Base-by-base conservation (phyloP, 2,113 vertebrate species). In the Platycercus adscitus region DNA sequence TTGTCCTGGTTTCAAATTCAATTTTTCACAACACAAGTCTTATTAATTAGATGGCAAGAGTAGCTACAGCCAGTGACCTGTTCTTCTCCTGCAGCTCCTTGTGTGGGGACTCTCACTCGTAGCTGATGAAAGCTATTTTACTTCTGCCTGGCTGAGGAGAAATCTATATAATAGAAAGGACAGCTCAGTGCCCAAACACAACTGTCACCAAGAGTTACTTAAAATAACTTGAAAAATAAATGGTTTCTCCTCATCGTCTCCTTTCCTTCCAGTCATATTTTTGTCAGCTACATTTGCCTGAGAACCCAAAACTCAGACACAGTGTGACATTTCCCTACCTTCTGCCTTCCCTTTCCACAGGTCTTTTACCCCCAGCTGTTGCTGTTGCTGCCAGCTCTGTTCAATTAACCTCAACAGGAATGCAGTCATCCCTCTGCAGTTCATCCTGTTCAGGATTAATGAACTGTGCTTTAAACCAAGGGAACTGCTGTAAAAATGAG, bases 401-500 rank as follows among this genome's bases (percentile, higher is more conserved):
- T 94, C 80, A 94, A 56, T 95, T 95, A 97, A 96, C 86, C 91
- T 87, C 81, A 68, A 39, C 37, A 77, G 84, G 76, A 77, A 95
- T 82, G 69, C 47, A 82, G 56, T 35, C 64, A 47, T 82, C 76
- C 82, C 84, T 86, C 75, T 70, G 71, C 25, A 41, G 81, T 94
- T 97, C 95, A 96, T 90, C 94, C 87, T 78, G 52, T 84, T 95
- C 77, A 77, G 50, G 78, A 88, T 91, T 73, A 83, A 96, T 94
- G 82, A 97, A 92, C 58, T 95, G 64, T 91, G 37, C 75, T 91
- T 91, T 89, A 81, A 96, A 96, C 39, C 50, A 73, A 91, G 68
- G 52, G n/a, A 95, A 75, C 60, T 83, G 52, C 63, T 63, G 41
- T 71, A 89, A 68, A 96, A 93, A 80, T 35, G 70, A 86, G 65